phyloP scores from a whole-genome alignment of 2,113 vertebrate genomes.

The Phoxinus phoxinus region DNA sequence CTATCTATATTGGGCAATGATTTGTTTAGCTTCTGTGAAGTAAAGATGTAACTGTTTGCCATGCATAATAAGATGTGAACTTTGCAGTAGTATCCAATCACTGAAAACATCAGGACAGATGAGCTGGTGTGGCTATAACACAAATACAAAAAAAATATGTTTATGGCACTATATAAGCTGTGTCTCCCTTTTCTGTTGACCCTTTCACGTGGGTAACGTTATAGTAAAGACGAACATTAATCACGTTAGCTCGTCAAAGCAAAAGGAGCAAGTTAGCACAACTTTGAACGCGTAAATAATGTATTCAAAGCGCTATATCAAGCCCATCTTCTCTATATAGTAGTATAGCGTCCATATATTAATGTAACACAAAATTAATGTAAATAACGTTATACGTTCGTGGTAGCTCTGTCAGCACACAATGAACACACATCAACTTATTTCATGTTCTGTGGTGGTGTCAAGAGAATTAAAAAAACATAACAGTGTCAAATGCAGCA shows the following conservation, averaged over 20 bases:
- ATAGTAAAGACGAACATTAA: neutral
- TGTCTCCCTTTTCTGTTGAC: neutral
- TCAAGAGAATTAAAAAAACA: neutral
- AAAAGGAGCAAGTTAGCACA: neutral
- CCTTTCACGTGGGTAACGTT: slow-evolving; percentile 31
- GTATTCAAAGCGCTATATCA: no score
- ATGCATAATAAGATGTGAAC: neutral
- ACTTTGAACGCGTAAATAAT: no score
- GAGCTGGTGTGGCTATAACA: neutral
- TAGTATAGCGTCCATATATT: neutral
- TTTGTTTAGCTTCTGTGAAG: slow-evolving; percentile 8
- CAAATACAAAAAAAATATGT: neutral
- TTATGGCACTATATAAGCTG: neutral
- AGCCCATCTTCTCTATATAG: neutral
- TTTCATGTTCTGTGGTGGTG: neutral
- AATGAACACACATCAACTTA: neutral
- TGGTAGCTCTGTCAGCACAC: slow-evolving; percentile 3
- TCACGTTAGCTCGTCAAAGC: neutral
- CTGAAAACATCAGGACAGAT: neutral
- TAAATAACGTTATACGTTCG: neutral
- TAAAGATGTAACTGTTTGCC: neutral
- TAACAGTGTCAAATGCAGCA: neutral
- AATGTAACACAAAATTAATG: neutral
- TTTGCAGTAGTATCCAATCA: neutral
- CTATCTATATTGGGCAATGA: neutral